Evolutionary conservation across 2,113 vertebrate species (phyloP), one percentile per base, ranked within the genome.

Genomic region (Macroglossus sobrinus): DNA sequence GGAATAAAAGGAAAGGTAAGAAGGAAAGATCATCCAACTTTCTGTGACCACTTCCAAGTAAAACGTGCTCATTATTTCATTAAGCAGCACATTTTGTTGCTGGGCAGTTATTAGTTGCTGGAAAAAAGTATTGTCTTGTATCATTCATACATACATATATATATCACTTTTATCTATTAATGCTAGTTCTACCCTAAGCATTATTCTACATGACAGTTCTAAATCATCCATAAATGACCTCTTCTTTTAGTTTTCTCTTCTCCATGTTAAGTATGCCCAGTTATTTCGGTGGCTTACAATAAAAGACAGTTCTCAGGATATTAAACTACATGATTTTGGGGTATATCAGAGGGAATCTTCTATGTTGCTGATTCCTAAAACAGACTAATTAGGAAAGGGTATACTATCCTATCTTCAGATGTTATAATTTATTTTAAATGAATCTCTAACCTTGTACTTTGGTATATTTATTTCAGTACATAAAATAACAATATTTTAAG

Each of bases 401-500:
- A 87, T n/a, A 95, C 89, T 89, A 35, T 76, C 55, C 64, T 38
- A 71, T 86, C 45, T 93, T 89, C 43, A 96, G 50, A 93, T 80
- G n/a, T 33, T 93, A 92, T 53, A 81, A 74, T 82, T 57, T 63
- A 50, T 80, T 95, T 90, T 85, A 96, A 95, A 88, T 81, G 89
- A 96, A 94, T 64, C 82, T 97, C 93, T 96, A 91, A 95, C 92
- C 95, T 97, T 68, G 7, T 55, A 89, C 71, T 97, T 94, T 85
- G 89, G 19, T 89, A 79, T 92, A 89, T 19, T 95, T 84, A 88
- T 68, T 89, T 96, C 72, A 61, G 64, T 71, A 89, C 93, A 97
- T 96, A 94, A 96, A 96, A 94, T 89, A 94, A 89, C 7, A 95
- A 80, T 84, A 94, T 90, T 84, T 97, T 96, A 95, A 96, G 40